phyloP scores from a whole-genome alignment of 2,113 vertebrate species.

The Colius striatus region DNA sequence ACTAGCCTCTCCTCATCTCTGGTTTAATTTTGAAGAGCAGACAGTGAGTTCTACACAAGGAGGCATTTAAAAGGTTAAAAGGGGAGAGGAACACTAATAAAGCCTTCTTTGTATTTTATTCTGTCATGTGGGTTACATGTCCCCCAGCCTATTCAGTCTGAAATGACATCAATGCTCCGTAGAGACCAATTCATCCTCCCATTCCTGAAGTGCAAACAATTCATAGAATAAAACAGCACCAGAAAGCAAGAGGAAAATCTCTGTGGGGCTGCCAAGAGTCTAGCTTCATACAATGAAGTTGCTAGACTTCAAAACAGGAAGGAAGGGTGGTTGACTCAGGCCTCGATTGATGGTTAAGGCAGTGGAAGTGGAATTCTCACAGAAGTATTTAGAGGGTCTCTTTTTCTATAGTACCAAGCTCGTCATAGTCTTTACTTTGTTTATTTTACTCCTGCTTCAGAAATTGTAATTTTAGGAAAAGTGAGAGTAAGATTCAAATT shows the following conservation, averaged over 20 bases:
- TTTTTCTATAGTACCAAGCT: neutral
- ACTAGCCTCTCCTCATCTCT: neutral
- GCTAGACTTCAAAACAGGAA: neutral
- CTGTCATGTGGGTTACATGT: constrained; percentile 30
- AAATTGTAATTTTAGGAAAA: neutral
- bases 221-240: constrained; percentile 44
- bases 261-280: constrained; percentile 25
- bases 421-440: neutral
- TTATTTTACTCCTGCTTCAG: neutral
- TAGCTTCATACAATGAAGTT: constrained; percentile 5
- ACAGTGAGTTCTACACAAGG: neutral
- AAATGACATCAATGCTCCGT: constrained; percentile 35
- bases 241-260: neutral
- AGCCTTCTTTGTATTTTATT: constrained; percentile 54
- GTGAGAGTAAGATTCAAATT: neutral
- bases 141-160: constrained; percentile 35
- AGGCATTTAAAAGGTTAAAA: constrained; percentile 51
- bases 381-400: neutral
- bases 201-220: constrained; percentile 58
- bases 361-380: neutral
- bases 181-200: constrained; percentile 53
- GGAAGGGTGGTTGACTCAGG: neutral
- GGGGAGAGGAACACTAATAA: constrained; percentile 5
- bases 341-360: neutral
- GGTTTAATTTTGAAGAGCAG: neutral